Base-by-base conservation (phyloP, 2,888 invertebrate genomes). In the Diaphora mendica region DNA sequence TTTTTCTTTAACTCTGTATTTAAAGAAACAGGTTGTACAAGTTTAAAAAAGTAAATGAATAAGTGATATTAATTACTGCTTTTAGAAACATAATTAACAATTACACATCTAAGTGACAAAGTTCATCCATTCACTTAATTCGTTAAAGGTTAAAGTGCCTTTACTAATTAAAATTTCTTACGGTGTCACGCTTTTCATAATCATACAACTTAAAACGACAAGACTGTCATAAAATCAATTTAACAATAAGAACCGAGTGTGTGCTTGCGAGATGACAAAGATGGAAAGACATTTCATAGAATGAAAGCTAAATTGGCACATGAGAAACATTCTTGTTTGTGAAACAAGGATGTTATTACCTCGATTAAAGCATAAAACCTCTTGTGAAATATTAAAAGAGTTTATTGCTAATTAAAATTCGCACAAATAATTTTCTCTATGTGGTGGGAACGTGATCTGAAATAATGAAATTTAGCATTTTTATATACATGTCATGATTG, bases 71-170 rank as follows among this genome's bases (percentile, higher is more conserved):
- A 75, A 75, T 79, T 79, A 75, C 68, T 76, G 75, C 72, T 73
- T 39, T 77, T 65, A 77, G 51, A 70, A 65, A 70, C 71, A 77
- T 83, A 71, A 80, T 80, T 81, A 81, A 78, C 77, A 78, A 83
- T 75, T 68, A 76, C 74, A 26, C 70, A 73, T 67, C 80, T 78
- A 70, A 44, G 72, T 77, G 51, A 80, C 75, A 72, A 83, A 83
- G 71, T 83, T 83, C 33, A 44, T 68, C 70, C 75, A 78, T 77
- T 81, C 64, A 77, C 75, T 73, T 77, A 59, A 33, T 70, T 74
- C 73, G 64, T 82, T 74, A 77, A 78, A 72, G 72, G 73, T 64
- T 30, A 71, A 75, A 82, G 76, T 80, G 72, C 70, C 62, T 62
- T 30, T 17, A 17, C 66, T 68, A 35, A 74, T 75, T 66, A 70